Evolutionary conservation across 37 sponge, comb jelly and placozoan genomes (phyloP).

Genomic region (Aphrocallistes beatrix): DNA sequence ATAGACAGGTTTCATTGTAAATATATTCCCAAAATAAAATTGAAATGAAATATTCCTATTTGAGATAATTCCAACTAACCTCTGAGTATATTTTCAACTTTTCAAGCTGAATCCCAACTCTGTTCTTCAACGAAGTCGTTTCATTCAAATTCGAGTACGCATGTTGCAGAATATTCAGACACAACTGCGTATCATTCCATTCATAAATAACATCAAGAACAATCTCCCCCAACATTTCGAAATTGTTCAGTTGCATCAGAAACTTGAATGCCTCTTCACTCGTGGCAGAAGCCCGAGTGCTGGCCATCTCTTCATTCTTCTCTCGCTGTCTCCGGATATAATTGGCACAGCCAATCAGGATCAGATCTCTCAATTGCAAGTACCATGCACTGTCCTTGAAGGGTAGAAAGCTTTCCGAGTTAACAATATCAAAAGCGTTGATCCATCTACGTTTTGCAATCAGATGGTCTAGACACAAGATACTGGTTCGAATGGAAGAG

Average conservation of each 20-base stretch:
- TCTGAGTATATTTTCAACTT: background rate
- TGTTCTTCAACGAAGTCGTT: background rate
- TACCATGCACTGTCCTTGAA: background rate
- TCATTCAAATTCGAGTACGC: background rate
- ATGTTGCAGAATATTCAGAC: background rate
- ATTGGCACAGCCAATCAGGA: background rate
- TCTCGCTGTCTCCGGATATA: background rate
- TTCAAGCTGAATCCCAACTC: background rate
- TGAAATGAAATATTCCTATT: too few species aligned
- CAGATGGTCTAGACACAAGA: background rate
- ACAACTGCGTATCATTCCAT: background rate
- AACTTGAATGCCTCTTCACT: slow-evolving; percentile 8
- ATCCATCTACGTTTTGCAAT: background rate
- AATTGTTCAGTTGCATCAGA: slow-evolving; percentile 2
- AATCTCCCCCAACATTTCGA: background rate
- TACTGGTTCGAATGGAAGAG: background rate
- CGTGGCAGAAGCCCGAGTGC: background rate
- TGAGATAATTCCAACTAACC: too few species aligned
- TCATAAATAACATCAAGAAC: background rate
- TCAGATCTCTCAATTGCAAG: background rate
- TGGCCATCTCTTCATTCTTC: background rate
- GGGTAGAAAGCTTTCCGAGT: background rate
- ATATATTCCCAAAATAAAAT: too few species aligned
- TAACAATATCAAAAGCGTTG: background rate
- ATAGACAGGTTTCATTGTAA: too few species aligned